These are phyloP conservation scores for Peucedramus taeniatus DNA, from an alignment of 2,113 vertebrate genomes.

Conservation along the genomic window DNA sequence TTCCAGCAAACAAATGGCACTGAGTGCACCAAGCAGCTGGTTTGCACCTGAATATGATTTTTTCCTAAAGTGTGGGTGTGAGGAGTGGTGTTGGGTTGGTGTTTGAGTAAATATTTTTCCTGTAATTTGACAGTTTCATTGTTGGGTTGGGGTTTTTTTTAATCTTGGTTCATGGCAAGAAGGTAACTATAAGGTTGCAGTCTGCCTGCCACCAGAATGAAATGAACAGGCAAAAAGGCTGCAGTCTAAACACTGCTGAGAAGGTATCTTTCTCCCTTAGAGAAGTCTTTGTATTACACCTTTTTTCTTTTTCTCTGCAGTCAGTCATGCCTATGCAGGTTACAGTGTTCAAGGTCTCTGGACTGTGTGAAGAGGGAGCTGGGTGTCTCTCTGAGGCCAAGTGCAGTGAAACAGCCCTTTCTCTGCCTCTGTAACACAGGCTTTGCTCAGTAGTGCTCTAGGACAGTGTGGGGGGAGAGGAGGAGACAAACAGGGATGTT, in stretches of 20 bases:
- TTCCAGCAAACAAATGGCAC: not conserved
- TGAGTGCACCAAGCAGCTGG: not conserved
- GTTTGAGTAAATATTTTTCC: not conserved
- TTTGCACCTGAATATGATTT: not conserved
- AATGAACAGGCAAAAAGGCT: not conserved
- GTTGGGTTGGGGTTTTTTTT: not conserved
- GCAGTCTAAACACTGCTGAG: not conserved
- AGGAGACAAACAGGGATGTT: not conserved
- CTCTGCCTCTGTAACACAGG: not conserved
- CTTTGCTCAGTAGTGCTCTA: not conserved
- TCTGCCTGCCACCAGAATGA: not conserved
- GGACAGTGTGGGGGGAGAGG: not conserved
- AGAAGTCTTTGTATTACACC: not conserved
- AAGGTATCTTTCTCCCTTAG: not conserved
- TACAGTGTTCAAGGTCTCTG: not conserved
- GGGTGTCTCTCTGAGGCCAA: not conserved
- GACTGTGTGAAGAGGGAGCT: not conserved
- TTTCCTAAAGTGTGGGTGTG: not conserved
- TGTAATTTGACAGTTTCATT: not conserved
- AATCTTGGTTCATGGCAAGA: not conserved
- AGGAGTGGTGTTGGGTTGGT: not conserved
- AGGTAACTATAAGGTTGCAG: not conserved
- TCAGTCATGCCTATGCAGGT: accelerated
- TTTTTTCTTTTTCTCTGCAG: not conserved
- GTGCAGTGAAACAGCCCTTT: not conserved